These are phyloP conservation scores for Pristis pectinata DNA, from an alignment of 2,797 vertebrate genomes.

Conservation along the genomic window DNA sequence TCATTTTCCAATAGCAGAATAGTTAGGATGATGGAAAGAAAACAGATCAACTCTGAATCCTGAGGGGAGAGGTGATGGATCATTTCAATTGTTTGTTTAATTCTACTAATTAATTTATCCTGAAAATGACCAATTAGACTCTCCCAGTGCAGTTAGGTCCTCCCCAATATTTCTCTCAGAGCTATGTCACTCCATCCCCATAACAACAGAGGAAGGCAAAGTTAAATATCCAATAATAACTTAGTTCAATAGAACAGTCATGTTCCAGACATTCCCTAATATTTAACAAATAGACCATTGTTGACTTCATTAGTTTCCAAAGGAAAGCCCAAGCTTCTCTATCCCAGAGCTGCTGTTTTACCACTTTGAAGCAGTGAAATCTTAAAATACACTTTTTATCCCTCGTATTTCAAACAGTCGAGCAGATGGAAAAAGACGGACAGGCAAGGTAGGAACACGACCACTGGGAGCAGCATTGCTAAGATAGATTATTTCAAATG, in stretches of 20 bases:
- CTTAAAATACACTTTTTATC: not conserved
- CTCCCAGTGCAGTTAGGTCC: not conserved
- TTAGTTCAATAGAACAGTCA: not conserved
- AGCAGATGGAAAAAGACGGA: not conserved
- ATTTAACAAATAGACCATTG: conserved; percentile 3
- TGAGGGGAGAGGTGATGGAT: not conserved
- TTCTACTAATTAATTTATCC: not conserved
- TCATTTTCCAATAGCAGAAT: not conserved
- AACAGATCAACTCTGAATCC: not conserved
- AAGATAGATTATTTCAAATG: not conserved
- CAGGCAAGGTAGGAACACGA: not conserved
- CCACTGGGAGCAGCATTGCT: not conserved
- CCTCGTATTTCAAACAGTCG: not conserved
- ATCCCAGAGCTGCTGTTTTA: not conserved
- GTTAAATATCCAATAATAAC: not conserved
- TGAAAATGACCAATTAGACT: not conserved
- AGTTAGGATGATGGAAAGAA: not conserved
- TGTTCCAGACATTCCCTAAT: not conserved
- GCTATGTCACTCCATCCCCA: not conserved
- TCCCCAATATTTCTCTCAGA: not conserved
- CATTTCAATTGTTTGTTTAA: not conserved
- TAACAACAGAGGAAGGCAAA: not conserved
- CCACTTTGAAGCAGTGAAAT: not conserved
- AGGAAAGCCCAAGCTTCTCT: not conserved
- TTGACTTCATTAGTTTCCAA: not conserved